phyloP scores from a whole-genome alignment of 2,113 vertebrate genomes.

The Equus quagga region DNA sequence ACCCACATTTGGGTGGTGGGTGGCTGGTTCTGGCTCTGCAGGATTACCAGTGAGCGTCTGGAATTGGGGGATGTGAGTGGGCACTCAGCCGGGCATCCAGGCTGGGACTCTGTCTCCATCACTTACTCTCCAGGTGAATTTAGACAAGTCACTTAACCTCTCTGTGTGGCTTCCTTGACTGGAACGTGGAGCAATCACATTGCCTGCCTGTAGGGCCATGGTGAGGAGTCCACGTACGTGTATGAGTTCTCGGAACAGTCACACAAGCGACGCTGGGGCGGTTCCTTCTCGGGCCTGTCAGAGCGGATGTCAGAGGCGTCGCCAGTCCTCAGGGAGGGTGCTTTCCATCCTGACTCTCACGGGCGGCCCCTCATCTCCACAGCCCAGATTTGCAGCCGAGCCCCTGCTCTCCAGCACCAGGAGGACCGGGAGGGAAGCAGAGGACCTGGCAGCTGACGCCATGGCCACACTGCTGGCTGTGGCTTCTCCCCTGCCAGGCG shows the following conservation, averaged over 20 bases:
- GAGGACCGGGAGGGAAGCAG: not conserved
- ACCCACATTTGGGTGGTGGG: not conserved
- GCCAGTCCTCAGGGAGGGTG: not conserved
- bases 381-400: not conserved
- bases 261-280: not conserved
- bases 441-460: not conserved
- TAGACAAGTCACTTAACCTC: not conserved
- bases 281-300: not conserved
- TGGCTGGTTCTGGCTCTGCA: not conserved
- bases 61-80: not conserved
- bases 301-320: not conserved
- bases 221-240: not conserved
- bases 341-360: not conserved
- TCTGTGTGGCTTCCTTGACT: not conserved
- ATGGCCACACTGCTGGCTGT: too few species aligned
- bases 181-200: not conserved
- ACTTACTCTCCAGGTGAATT: not conserved
- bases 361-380: not conserved
- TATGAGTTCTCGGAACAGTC: not conserved
- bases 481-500: not conserved
- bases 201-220: not conserved
- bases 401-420: not conserved
- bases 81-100: not conserved
- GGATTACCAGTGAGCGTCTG: not conserved
- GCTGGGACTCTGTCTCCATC: not conserved